Evolutionary conservation across 2,888 invertebrate species (phyloP).

Genomic region (Scelioninae gen. 1): DNA sequence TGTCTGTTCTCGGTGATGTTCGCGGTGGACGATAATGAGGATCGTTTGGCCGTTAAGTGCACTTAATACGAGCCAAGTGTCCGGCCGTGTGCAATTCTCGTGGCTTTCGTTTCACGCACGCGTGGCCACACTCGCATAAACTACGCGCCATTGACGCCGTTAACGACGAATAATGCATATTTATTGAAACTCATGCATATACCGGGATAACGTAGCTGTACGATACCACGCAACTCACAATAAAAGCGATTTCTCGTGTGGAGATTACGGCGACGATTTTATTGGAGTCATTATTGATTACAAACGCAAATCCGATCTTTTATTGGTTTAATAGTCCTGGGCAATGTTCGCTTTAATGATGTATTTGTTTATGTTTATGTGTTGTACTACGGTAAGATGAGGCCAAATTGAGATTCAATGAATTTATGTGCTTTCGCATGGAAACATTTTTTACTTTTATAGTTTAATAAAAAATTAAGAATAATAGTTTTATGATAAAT

Average conservation of each 20-base stretch:
- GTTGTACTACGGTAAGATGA: constrained; percentile 5
- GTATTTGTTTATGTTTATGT: constrained; percentile 48
- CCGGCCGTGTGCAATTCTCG: constrained; percentile 54
- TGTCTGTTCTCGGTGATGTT: constrained; percentile 42
- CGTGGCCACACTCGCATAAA: constrained; percentile 63
- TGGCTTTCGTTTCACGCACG: constrained; percentile 67
- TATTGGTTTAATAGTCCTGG: constrained; percentile 46
- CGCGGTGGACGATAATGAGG: constrained; percentile 59
- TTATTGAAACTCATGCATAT: constrained; percentile 60
- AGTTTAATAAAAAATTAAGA: too few species aligned
- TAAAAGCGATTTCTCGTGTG: constrained; percentile 46
- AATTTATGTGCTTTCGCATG: not conserved
- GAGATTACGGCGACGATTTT: constrained; percentile 57
- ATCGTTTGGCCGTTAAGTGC: constrained; percentile 62
- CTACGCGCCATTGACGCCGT: constrained; percentile 57
- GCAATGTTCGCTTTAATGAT: constrained; percentile 43
- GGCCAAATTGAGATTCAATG: not conserved
- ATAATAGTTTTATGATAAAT: too few species aligned
- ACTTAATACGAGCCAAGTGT: constrained; percentile 63
- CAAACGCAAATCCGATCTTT: constrained; percentile 52
- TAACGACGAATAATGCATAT: constrained; percentile 63
- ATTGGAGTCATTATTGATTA: constrained; percentile 63
- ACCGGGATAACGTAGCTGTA: constrained; percentile 43
- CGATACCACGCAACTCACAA: constrained; percentile 44
- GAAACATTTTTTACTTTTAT: too few species aligned